Evolutionary conservation across 2,113 vertebrate genomes (phyloP), one percentile per base, ranked within the genome.

Genomic region (Xenopus laevis): DNA sequence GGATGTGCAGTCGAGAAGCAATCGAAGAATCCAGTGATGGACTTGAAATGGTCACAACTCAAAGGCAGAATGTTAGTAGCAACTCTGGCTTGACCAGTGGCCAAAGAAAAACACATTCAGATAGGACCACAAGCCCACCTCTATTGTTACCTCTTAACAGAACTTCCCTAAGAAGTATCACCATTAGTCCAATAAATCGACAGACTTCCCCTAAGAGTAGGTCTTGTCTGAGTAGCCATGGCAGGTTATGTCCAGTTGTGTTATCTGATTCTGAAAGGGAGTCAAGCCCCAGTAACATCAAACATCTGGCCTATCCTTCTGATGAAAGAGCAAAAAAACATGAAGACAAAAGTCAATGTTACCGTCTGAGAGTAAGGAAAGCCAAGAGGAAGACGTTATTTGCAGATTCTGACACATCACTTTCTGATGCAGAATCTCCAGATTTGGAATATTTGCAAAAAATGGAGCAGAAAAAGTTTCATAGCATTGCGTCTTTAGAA

Each of bases 371-470:
- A 53, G 20, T 13, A 18, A 27, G 44, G 40, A 76, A 55, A 30
- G 57, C 58, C 15, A 76, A 76, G 46, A 76, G 73, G 66, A 76
- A 76, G 58, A 23, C 50, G 10, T 16, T 59, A 53, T 40, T 27
- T 15, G 73, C 62, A 13, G 65, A 76, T 40, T 40, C 33, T 4
- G 66, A 69, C 15, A 40, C 44, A 18, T 16, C 59, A 23, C 13
- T 12, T 0, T 62, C 58, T 40, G 73, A 62, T 18, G 18, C 12
- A 9, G 45, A 46, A 9, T 12, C 11, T 44, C 13, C n/a, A 16
- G 33, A 13, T 8, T 7, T 44, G 10, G 57, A 63, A 10, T 12
- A 30, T 10, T 11, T 30, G 3, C 17, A 16, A 12, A 40, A 52
- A 57, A 63, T 17, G 16, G 15, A 2, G 15, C n/a, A 45, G 8